Percentiles rank a stretch among this genome's conserved stretches.
Conservation (phyloP, 2,113 vertebrate species). For the Syrmaticus mikado region DNA sequence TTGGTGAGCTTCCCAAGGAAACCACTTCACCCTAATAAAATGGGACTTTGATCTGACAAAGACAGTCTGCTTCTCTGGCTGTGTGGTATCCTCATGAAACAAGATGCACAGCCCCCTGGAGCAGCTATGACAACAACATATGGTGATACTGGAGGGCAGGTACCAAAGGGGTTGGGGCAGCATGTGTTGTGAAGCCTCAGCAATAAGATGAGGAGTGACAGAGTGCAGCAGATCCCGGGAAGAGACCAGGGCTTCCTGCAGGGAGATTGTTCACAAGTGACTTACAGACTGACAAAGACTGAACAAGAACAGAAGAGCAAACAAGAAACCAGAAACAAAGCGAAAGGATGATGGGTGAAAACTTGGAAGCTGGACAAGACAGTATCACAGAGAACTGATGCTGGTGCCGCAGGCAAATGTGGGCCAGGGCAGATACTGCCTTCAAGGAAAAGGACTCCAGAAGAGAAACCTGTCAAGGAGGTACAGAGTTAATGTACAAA, state of each 20-base stretch:
- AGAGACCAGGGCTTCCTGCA: not conserved
- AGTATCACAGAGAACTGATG: not conserved
- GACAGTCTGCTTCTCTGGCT: not conserved
- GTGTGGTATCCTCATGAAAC: not conserved
- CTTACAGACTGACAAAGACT: not conserved
- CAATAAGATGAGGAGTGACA: not conserved
- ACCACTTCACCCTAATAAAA: not conserved
- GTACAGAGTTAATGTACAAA: not conserved
- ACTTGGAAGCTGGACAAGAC: rapidly evolving
- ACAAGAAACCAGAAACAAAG: not conserved
- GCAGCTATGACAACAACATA: not conserved
- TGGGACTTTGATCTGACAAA: not conserved
- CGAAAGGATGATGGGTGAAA: not conserved
- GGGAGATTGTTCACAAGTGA: not conserved
- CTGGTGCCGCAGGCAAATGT: not conserved
- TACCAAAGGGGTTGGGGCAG: not conserved
- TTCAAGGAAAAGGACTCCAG: not conserved
- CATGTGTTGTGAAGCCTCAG: not conserved
- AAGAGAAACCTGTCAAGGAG: not conserved
- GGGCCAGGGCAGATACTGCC: not conserved
- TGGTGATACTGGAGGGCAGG: not conserved
- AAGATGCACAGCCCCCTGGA: not conserved
- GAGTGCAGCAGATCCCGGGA: not conserved
- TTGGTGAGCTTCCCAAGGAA: not conserved
- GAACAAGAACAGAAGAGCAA: not conserved